These are phyloP conservation scores for Nerophis ophidion DNA, from an alignment of 2,113 vertebrate species.

Conservation along the genomic window DNA sequence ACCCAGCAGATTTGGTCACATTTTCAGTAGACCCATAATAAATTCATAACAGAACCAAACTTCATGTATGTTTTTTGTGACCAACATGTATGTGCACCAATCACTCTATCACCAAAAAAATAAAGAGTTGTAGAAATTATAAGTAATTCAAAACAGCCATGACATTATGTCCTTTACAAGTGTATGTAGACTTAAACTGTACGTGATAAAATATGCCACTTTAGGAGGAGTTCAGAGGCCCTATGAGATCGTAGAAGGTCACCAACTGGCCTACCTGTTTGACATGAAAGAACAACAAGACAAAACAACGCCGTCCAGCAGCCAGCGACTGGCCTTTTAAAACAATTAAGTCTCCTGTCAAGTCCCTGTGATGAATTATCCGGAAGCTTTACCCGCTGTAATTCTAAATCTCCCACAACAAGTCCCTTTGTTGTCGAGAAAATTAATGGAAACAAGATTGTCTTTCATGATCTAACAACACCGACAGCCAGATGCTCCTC, in stretches of 20 bases:
- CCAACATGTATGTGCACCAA: no score
- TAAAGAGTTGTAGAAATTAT: no score
- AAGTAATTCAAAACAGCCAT: no score
- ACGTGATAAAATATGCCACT: no score
- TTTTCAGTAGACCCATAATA: no score
- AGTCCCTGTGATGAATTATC: slow-evolving; percentile 99
- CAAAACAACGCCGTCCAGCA: slow-evolving; percentile 49
- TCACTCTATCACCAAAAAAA: no score
- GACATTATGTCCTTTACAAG: no score
- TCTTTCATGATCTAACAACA: slow-evolving; percentile 99
- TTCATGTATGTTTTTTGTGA: no score
- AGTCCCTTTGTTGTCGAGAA: slow-evolving; percentile 99
- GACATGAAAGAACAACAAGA: slow-evolving; percentile 65
- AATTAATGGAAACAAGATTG: slow-evolving; percentile 99
- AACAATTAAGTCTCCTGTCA: slow-evolving; percentile 96
- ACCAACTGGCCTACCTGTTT: slow-evolving; percentile 68
- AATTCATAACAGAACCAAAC: no score
- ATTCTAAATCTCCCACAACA: slow-evolving; percentile 99
- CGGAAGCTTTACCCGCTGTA: slow-evolving; percentile 93
- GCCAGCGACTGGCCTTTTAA: slow-evolving; percentile 91
- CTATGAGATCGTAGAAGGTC: slow-evolving; percentile 60
- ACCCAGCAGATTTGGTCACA: no score
- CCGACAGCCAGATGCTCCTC: slow-evolving; percentile 99
- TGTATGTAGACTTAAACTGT: no score
- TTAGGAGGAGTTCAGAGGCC: slow-evolving; percentile 44